These are phyloP conservation scores for Oncorhynchus nerka DNA, from an alignment of 2,113 vertebrate genomes.

Conservation along the genomic window DNA sequence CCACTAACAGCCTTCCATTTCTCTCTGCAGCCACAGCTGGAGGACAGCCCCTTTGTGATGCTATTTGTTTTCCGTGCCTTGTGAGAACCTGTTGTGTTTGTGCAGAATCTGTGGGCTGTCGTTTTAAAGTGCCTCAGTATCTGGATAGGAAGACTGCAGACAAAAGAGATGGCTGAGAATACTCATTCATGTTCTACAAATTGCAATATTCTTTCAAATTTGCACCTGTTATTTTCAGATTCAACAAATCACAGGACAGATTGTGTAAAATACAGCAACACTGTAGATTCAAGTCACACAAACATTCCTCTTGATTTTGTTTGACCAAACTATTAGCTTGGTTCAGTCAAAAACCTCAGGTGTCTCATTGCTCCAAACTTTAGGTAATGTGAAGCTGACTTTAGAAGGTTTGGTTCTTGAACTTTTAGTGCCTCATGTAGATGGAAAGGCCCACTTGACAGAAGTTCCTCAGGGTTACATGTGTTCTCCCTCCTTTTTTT, in stretches of 20 bases:
- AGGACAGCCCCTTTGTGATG: conserved; percentile 66
- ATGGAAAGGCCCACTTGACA: conserved; percentile 1
- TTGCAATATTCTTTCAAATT: conserved; percentile 23
- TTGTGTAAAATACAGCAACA: conserved; percentile 28
- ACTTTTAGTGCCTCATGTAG: conserved; percentile 3
- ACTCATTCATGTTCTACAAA: neutral
- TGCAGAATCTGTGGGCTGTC: conserved; percentile 68
- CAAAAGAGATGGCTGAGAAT: conserved; percentile 10
- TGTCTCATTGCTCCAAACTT: conserved; percentile 53
- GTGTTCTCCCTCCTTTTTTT: conserved; percentile 47
- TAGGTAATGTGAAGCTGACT: conserved; percentile 57
- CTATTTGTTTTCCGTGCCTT: conserved; percentile 72
- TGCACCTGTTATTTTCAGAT: conserved; percentile 61
- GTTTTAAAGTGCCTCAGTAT: conserved; percentile 60
- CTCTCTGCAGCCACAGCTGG: conserved; percentile 74
- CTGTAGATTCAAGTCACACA: neutral
- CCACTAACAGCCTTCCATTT: conserved; percentile 77
- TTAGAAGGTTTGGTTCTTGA: conserved; percentile 45
- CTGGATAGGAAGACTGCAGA: conserved; percentile 56
- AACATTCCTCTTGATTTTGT: neutral
- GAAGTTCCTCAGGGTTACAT: conserved; percentile 49
- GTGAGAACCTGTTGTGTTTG: conserved; percentile 62
- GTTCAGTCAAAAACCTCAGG: conserved; percentile 21
- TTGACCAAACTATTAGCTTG: no score
- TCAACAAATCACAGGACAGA: neutral